A percentile compares a stretch with the other conserved stretches of the same genome.
Conservation (phyloP, 2,113 vertebrate genomes). For the human region DNA sequence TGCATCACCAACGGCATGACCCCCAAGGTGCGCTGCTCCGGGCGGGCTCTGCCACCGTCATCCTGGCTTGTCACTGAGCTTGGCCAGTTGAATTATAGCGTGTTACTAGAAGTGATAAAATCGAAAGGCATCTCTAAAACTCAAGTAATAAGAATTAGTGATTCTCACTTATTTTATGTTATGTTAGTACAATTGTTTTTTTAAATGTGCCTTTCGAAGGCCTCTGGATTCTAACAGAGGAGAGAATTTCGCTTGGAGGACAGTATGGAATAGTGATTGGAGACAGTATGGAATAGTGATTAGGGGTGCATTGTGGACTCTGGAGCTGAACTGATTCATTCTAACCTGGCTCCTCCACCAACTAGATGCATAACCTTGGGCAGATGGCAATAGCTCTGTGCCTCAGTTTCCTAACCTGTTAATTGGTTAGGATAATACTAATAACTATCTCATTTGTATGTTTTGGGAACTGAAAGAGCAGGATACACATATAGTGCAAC, state of each 20-base stretch:
- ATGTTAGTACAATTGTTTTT: neutral
- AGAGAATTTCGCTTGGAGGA: neutral
- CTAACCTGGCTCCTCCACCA: neutral
- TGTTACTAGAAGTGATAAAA: neutral
- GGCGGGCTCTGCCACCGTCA: neutral
- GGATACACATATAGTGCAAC: too few species aligned
- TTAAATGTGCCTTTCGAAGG: neutral
- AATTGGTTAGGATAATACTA: neutral
- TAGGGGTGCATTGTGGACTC: too few species aligned
- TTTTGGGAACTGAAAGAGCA: neutral
- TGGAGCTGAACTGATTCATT: accelerated
- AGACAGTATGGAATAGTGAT: neutral
- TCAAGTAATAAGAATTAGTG: neutral
- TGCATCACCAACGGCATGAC: conserved; percentile 98
- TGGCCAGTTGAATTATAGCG: accelerated
- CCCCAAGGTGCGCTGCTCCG: conserved; percentile 87
- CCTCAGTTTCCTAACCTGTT: neutral
- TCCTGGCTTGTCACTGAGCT: accelerated
- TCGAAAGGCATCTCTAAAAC: neutral
- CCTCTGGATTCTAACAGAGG: neutral
- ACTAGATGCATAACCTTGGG: accelerated
- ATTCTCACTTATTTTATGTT: neutral
- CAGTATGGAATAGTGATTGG: too few species aligned
- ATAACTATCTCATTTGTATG: neutral
- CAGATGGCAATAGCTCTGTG: neutral